These are phyloP conservation scores for Achlya flavicornis DNA, from an alignment of 2,888 invertebrate genomes.

Conservation along the genomic window DNA sequence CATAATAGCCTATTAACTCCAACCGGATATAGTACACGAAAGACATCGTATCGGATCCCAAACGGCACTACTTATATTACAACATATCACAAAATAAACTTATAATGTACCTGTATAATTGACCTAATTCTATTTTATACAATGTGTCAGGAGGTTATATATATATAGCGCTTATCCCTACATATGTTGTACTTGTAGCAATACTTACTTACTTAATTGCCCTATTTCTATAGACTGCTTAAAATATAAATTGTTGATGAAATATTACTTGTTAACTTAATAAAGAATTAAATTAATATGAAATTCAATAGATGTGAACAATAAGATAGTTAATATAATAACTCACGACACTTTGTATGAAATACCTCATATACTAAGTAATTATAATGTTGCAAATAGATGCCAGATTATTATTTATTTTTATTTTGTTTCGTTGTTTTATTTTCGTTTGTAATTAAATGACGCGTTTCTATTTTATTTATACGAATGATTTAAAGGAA, in stretches of 20 bases:
- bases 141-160: constrained; percentile 1
- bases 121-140: constrained; percentile 8
- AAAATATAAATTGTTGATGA: constrained; percentile 1
- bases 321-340: not conserved
- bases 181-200: not conserved
- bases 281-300: not conserved
- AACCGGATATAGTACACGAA: not conserved
- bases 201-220: not conserved
- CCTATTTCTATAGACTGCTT: not conserved
- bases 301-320: not conserved
- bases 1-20: too few relatives aligned
- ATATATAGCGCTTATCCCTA: not conserved
- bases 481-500: constrained; percentile 29
- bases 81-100: constrained; percentile 39
- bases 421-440: constrained; percentile 1
- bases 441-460: not conserved
- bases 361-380: not conserved
- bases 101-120: constrained; percentile 38
- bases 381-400: not conserved
- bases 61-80: constrained; percentile 16
- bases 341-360: constrained; percentile 3
- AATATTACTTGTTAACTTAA: not conserved
- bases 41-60: not conserved
- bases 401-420: not conserved
- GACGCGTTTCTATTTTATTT: constrained; percentile 22